phyloP scores from a whole-genome alignment of 2,113 vertebrate genomes.

The Geococcyx californianus region DNA sequence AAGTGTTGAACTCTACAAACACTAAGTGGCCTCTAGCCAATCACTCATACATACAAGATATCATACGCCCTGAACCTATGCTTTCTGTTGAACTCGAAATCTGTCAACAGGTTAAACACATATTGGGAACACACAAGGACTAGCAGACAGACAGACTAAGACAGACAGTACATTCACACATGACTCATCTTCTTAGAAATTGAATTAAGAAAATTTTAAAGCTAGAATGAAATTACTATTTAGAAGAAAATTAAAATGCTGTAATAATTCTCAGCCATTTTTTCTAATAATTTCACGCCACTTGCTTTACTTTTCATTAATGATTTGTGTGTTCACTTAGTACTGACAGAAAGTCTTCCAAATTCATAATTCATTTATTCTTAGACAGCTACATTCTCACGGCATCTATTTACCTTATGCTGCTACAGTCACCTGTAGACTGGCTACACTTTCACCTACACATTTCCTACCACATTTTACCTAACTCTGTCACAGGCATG shows the following conservation, averaged over 20 bases:
- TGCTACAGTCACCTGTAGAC: neutral
- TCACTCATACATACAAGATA: neutral
- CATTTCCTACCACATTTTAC: neutral
- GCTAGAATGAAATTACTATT: neutral
- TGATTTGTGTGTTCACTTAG: neutral
- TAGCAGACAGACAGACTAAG: neutral
- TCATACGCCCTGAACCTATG: neutral
- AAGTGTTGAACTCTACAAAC: neutral
- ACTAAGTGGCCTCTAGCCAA: neutral
- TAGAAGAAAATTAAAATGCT: neutral
- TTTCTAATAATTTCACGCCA: neutral
- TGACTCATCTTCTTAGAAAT: neutral
- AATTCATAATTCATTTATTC: neutral
- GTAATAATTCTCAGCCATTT: neutral
- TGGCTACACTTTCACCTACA: neutral
- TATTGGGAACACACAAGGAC: neutral
- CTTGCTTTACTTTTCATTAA: neutral
- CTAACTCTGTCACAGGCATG: neutral
- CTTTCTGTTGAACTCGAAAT: neutral
- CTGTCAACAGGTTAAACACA: neutral
- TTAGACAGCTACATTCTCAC: accelerated
- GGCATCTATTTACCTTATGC: neutral
- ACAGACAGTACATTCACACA: neutral
- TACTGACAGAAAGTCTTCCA: neutral
- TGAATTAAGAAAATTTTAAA: neutral